Conservation (phyloP, 1,140 invertebrate species). For the Drosophila subobscura region DNA sequence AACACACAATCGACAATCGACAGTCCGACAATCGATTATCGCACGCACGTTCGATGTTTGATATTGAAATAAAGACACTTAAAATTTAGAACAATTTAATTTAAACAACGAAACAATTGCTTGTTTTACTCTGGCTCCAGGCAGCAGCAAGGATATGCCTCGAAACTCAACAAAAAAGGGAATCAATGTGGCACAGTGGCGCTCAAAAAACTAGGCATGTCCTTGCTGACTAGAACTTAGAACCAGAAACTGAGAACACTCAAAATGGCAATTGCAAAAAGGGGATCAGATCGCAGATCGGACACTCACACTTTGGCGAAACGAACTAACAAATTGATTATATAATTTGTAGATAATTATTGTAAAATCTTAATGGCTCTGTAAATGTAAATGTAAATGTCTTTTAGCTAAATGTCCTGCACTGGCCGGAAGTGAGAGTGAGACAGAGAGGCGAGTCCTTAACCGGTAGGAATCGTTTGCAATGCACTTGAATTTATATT, state of each 20-base stretch:
- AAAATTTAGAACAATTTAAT: constrained; percentile 83
- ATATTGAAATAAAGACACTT: constrained; percentile 83
- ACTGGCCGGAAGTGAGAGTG: constrained; percentile 11
- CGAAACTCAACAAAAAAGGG: background rate
- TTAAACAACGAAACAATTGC: constrained; percentile 64
- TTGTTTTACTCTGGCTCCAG: constrained; percentile 9
- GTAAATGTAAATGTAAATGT: background rate
- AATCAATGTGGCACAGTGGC: background rate
- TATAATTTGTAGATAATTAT: constrained; percentile 41
- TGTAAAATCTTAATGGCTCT: background rate
- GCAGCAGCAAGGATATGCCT: constrained; percentile 62
- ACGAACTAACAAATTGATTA: constrained; percentile 34
- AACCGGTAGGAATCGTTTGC: constrained; percentile 32
- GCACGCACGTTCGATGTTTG: constrained; percentile 25
- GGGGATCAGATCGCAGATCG: constrained; percentile 6
- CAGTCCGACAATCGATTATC: background rate
- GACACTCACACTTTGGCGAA: constrained; percentile 50
- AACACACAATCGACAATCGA: too few relatives aligned
- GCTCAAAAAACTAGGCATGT: constrained; percentile 17
- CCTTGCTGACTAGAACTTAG: constrained; percentile 42
- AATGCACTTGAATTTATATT: constrained; percentile 40
- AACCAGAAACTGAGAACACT: constrained; percentile 4
- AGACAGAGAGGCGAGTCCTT: constrained; percentile 27
- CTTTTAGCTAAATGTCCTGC: constrained; percentile 40
- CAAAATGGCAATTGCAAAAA: constrained; percentile 15